Evolutionary conservation across 2,113 vertebrate genomes (phyloP).

Genomic region (Oriolus oriolus): DNA sequence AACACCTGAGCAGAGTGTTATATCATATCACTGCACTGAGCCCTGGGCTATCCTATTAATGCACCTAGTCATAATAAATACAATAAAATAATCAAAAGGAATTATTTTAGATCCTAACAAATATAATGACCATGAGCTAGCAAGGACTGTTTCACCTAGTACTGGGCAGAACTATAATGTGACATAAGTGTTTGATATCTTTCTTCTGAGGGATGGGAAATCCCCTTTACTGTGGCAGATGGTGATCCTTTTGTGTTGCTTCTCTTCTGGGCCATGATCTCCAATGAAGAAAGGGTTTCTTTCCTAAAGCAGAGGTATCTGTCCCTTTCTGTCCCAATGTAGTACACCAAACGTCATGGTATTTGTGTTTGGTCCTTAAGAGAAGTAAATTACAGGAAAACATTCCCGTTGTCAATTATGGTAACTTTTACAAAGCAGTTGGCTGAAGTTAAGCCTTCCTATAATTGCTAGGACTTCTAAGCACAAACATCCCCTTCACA

Average conservation of each 20-base stretch:
- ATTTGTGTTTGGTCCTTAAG: not conserved
- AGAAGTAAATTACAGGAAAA: not conserved
- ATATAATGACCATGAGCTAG: not conserved
- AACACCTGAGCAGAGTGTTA: not conserved
- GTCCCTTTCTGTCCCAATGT: not conserved
- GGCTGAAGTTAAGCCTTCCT: not conserved
- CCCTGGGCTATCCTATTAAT: not conserved
- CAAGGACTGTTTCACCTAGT: not conserved
- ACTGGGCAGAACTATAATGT: not conserved
- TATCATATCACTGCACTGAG: rapidly evolving
- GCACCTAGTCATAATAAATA: not conserved
- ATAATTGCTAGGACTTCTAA: not conserved
- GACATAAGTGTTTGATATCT: not conserved
- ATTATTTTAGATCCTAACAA: not conserved
- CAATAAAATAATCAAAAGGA: not conserved
- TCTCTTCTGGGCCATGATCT: not conserved
- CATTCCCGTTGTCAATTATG: not conserved
- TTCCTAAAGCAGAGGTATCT: not conserved
- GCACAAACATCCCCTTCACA: not conserved
- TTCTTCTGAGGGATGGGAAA: not conserved
- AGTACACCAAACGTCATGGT: not conserved
- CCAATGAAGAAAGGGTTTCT: not conserved
- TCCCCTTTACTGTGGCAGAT: not conserved
- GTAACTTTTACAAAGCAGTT: not conserved
- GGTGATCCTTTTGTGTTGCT: not conserved